Evolutionary conservation across 2,113 vertebrate genomes (phyloP).

Genomic region (Corythornis cristatus): DNA sequence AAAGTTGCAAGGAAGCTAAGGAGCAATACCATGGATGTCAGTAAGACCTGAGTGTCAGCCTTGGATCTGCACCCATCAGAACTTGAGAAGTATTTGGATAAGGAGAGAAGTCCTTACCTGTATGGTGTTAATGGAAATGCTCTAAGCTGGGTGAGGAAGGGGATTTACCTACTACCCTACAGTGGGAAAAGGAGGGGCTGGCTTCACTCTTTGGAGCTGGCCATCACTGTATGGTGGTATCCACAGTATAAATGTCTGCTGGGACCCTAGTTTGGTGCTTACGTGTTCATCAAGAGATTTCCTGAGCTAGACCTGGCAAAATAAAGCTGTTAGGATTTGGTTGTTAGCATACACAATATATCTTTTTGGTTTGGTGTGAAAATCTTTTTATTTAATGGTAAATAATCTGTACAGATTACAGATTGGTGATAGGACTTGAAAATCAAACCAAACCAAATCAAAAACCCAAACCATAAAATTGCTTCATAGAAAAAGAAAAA

Average conservation of each 20-base stretch:
- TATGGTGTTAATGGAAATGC: neutral
- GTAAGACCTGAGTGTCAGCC: neutral
- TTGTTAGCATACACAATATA: neutral
- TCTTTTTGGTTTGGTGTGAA: neutral
- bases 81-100: neutral
- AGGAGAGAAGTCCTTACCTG: neutral
- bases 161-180: neutral
- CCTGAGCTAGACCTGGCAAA: neutral
- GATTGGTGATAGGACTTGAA: no score
- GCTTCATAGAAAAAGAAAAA: neutral
- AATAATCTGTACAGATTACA: neutral
- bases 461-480: fast-evolving
- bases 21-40: neutral
- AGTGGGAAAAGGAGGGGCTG: neutral
- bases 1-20: neutral
- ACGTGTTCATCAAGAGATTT: neutral
- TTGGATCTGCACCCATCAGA: neutral
- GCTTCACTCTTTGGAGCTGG: neutral
- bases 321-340: neutral
- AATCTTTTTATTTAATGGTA: neutral
- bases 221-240: fast-evolving
- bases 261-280: neutral
- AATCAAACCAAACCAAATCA: no score
- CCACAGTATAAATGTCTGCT: neutral
- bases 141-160: neutral